phyloP scores from a whole-genome alignment of 35 echinoderm and acorn worm genomes.

The Nesometra sesokonis region DNA sequence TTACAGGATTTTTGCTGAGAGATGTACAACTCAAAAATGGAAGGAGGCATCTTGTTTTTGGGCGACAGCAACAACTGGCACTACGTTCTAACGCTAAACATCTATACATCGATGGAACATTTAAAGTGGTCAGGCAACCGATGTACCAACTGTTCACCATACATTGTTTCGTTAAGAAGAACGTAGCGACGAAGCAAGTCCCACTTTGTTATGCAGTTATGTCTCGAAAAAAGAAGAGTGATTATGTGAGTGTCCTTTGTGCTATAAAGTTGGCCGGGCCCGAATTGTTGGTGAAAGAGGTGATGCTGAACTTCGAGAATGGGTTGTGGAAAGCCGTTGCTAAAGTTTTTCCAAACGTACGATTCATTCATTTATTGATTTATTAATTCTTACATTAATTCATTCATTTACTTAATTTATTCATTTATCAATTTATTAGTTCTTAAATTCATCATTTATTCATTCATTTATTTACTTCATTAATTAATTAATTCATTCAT shows the following conservation, averaged over 20 bases:
- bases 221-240: background rate
- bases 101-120: conserved; percentile 40
- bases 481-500: no score
- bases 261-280: background rate
- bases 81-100: background rate
- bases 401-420: no score
- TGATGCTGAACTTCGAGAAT: conserved; percentile 34
- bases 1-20: background rate
- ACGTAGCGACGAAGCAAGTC: conserved; percentile 14
- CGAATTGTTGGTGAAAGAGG: conserved; percentile 2
- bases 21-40: background rate
- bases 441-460: no score
- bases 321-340: conserved; percentile 16
- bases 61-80: background rate
- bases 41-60: conserved; percentile 13
- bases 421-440: no score
- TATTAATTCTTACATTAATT: background rate
- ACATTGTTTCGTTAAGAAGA: conserved; percentile 16
- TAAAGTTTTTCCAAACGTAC: conserved; percentile 14
- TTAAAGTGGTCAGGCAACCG: conserved; percentile 14
- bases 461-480: no score
- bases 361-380: background rate
- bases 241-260: background rate
- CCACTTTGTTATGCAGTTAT: background rate
- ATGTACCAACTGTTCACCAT: conserved; percentile 31